phyloP scores from a whole-genome alignment of 1,140 invertebrate species.

The Heliconius congener region DNA sequence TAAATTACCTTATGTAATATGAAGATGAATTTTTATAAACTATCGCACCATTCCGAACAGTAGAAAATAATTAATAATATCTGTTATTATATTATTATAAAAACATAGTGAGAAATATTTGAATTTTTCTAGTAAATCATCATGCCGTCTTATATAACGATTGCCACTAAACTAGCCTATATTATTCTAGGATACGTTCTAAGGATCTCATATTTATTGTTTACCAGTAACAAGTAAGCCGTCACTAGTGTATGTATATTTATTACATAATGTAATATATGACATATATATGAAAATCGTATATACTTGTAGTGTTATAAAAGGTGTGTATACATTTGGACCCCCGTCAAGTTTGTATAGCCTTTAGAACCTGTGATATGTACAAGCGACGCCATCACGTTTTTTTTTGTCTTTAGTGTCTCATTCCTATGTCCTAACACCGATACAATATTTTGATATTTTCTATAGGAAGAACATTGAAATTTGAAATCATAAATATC shows the following conservation, averaged over 20 bases:
- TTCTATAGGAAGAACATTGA: not conserved
- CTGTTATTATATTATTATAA: conserved; percentile 5
- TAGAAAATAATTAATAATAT: not conserved
- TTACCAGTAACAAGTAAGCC: conserved; percentile 27
- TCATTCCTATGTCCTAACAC: not conserved
- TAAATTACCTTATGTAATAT: not conserved
- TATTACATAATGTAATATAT: conserved; percentile 46
- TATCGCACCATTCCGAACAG: not conserved
- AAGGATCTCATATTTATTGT: conserved; percentile 36
- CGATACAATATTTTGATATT: conserved; percentile 1
- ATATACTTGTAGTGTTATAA: conserved; percentile 1
- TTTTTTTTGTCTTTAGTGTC: conserved; percentile 22
- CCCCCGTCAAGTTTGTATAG: conserved; percentile 43
- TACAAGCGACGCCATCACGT: conserved; percentile 51
- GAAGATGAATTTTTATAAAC: not conserved
- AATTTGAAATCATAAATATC: not conserved
- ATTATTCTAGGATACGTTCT: conserved; percentile 22
- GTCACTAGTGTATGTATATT: conserved; percentile 24
- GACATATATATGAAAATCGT: not conserved
- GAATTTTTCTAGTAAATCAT: conserved; percentile 10
- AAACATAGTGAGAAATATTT: conserved; percentile 3
- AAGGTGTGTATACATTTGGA: conserved; percentile 30
- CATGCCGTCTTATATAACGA: conserved; percentile 13
- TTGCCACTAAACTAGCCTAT: conserved; percentile 12
- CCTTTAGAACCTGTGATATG: conserved; percentile 68